These are phyloP conservation scores for Drosophila colorata DNA, from an alignment of 2,888 invertebrate species.

Conservation along the genomic window DNA sequence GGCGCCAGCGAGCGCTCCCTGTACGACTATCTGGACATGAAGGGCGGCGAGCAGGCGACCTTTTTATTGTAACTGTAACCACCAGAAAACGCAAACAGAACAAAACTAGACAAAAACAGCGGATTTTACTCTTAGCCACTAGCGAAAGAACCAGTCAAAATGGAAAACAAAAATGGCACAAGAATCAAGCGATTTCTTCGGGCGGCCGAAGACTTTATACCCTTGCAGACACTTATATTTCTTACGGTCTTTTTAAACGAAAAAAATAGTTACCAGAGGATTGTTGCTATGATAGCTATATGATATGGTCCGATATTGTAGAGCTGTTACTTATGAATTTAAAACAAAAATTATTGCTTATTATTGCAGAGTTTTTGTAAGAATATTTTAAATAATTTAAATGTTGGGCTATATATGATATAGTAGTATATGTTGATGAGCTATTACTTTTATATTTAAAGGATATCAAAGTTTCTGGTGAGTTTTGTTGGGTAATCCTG, in stretches of 20 bases:
- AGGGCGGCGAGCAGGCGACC: constrained; percentile 67
- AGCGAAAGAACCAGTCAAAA: constrained; percentile 42
- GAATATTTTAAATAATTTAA: no score
- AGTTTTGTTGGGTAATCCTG: no score
- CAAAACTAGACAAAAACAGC: constrained; percentile 40
- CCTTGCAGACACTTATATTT: neutral
- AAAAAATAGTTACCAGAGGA: no score
- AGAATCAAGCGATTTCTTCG: neutral
- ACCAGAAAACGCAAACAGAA: constrained; percentile 60
- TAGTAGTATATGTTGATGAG: neutral
- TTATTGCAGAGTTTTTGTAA: no score
- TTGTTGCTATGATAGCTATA: no score
- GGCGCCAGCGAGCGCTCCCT: constrained; percentile 60
- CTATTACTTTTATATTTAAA: neutral
- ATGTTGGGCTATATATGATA: no score
- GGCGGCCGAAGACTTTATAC: neutral
- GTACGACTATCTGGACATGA: constrained; percentile 73
- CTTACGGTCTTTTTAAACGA: no score
- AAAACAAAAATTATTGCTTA: no score
- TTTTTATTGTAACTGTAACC: constrained; percentile 75
- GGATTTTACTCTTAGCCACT: constrained; percentile 66
- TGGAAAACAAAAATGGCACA: constrained; percentile 16
- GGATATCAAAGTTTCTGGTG: no score
- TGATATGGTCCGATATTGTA: no score
- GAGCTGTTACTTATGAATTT: no score